Evolutionary conservation across 2,113 vertebrate species (phyloP), one percentile per base, ranked within the genome.

Genomic region (Anguilla japonica): DNA sequence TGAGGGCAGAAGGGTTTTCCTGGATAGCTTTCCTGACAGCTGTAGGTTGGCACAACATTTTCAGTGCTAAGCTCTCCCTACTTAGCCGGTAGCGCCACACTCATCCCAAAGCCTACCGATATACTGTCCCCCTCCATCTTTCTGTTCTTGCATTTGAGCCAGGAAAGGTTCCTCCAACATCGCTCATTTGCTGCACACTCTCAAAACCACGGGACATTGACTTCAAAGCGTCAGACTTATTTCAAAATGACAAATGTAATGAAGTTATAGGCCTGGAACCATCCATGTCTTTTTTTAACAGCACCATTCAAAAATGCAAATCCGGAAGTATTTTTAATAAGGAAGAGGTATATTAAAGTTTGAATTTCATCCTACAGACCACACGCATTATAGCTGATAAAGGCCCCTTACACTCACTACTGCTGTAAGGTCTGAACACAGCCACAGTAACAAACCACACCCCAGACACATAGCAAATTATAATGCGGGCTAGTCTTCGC

Each of bases 271-370:
- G 9, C 26, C 20, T 71, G 63, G 63, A 71, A n/a, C 63, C 9
- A n/a, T 71, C 60, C 5, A 18, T 22, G 60, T 2, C 60, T 63
- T 20, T 22, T 63, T 63, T 63, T 63, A 22, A 8, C 5, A n/a
- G 18, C 18, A 16, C 14, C 20, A 29, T 79, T 11, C 16, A 78
- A n/a, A 79, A 56, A 29, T 34, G n/a, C 50, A 79, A 43, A 2
- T 18, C 15, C n/a, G 1, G 26, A 20, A 67, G 78, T n/a, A 53
- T 53, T 78, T 85, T 56, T 79, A 67, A 85, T 79, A 50, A 75
- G n/a, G 41, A 71, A 41, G 16, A 79, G 67, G 46, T 43, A 56
- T 26, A 56, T 26, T 79, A 43, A 85, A 26, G 71, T 85, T 85
- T 79, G 34, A 79, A 75, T 75, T 75, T 79, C 26, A 85, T 79